phyloP scores from a whole-genome alignment of 2,113 vertebrate species.

The Chelonoidis abingdonii region DNA sequence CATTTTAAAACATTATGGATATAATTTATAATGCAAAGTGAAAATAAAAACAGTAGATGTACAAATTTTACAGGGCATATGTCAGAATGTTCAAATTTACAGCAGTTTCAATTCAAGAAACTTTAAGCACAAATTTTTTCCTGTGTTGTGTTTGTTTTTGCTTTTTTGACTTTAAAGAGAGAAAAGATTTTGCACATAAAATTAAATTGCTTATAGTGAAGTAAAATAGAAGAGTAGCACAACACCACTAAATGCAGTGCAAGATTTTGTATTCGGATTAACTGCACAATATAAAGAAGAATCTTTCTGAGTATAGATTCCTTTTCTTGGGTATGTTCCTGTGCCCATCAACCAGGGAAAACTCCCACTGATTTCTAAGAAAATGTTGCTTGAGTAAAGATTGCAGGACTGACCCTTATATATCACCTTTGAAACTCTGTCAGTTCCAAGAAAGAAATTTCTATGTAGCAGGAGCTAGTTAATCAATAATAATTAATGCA shows the following conservation, averaged over 20 bases:
- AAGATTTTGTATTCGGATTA: constrained; percentile 49
- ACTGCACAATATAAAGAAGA: constrained; percentile 44
- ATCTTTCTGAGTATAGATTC: constrained; percentile 12
- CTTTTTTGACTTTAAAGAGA: constrained; percentile 25
- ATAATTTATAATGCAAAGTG: constrained; percentile 83
- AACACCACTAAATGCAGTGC: not conserved
- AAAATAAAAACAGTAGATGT: constrained; percentile 69
- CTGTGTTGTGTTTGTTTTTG: constrained; percentile 20
- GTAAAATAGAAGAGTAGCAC: not conserved
- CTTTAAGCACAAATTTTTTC: constrained; percentile 40
- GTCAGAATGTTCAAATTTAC: constrained; percentile 60
- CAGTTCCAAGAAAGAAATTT: not conserved
- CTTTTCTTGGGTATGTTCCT: not conserved
- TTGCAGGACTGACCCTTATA: not conserved
- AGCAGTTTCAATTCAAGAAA: constrained; percentile 50
- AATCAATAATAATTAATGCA: not conserved
- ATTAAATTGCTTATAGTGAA: constrained; percentile 34
- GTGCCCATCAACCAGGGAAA: constrained; percentile 3
- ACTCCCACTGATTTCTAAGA: constrained; percentile 6
- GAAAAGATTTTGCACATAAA: constrained; percentile 44
- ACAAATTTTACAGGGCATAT: constrained; percentile 61
- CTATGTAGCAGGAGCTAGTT: not conserved
- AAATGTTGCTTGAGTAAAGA: not conserved
- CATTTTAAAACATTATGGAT: constrained; percentile 75
- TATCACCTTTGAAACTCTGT: not conserved